A percentile compares a stretch with the other conserved stretches of the same genome.
These are phyloP conservation scores for Apostichopus californicus DNA, from an alignment of 35 echinoderm and acorn worm genomes.

Conservation along the genomic window DNA sequence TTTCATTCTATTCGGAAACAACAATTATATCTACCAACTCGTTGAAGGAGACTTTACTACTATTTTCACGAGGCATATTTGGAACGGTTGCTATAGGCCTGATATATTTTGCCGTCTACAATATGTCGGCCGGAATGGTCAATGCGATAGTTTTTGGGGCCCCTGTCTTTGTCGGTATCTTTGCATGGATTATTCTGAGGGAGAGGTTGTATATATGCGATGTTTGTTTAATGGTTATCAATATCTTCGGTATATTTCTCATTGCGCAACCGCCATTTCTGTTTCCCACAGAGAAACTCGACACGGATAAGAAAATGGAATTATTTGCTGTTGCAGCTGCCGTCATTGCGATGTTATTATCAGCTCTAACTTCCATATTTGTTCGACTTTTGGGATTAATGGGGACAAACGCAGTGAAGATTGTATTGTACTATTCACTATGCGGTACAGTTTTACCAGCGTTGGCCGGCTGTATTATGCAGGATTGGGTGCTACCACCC, in stretches of 20 bases:
- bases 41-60: not conserved
- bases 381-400: conserved; percentile 21
- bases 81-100: conserved; percentile 53
- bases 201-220: conserved; percentile 41
- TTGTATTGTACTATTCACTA: conserved; percentile 19
- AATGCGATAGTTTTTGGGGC: conserved; percentile 41
- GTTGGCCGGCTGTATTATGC: not conserved
- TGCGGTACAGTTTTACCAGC: conserved; percentile 4
- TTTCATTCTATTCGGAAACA: not conserved
- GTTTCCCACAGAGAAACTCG: conserved; percentile 3
- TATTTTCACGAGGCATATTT: conserved; percentile 14
- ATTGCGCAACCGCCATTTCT: conserved; percentile 63
- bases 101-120: conserved; percentile 45
- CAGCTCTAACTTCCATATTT: conserved; percentile 3
- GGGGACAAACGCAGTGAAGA: conserved; percentile 20
- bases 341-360: not conserved
- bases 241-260: conserved; percentile 37
- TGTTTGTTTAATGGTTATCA: conserved; percentile 24
- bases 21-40: not conserved
- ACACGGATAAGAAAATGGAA: conserved; percentile 9
- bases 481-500: conserved; percentile 2
- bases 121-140: conserved; percentile 51
- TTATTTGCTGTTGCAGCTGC: conserved; percentile 1
- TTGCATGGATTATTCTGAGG: conserved; percentile 55
- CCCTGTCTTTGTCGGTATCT: conserved; percentile 58